Percentiles rank a stretch among this genome's conserved stretches.
Evolutionary conservation across 2,888 invertebrate genomes (phyloP).

Genomic region (Trichopoda pennipes): DNA sequence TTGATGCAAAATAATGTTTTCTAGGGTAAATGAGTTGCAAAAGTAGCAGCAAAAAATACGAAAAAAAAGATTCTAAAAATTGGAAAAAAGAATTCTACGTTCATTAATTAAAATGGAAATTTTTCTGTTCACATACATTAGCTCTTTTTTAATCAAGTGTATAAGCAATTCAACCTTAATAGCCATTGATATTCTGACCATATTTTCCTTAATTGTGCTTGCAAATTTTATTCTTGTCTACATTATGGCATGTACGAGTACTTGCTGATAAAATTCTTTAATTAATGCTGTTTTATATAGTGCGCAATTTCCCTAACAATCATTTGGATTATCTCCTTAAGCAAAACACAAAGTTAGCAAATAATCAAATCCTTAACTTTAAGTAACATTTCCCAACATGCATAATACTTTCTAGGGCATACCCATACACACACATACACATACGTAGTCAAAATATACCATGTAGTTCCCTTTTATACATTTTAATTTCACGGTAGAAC

Average conservation of each 20-base stretch:
- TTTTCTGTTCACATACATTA: not conserved
- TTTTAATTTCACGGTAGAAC: too few species aligned
- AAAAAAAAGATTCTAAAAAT: not conserved
- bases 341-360: slow-evolving; percentile 51
- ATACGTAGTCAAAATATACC: not conserved
- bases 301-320: slow-evolving; percentile 45
- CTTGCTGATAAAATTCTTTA: slow-evolving; percentile 17
- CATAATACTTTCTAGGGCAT: not conserved
- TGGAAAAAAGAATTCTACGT: not conserved
- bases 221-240: not conserved
- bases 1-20: slow-evolving; percentile 44
- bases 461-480: too few species aligned
- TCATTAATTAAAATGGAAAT: too few species aligned
- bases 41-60: not conserved
- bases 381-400: slow-evolving; percentile 35
- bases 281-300: slow-evolving; percentile 32
- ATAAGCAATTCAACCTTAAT: not conserved
- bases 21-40: slow-evolving; percentile 9
- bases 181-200: slow-evolving; percentile 1
- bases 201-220: not conserved
- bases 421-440: not conserved
- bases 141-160: too few species aligned
- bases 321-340: slow-evolving; percentile 54
- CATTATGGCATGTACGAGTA: slow-evolving; percentile 20
- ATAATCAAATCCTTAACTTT: slow-evolving; percentile 56